phyloP scores from a whole-genome alignment of 2,113 vertebrate genomes.

The Perca flavescens region DNA sequence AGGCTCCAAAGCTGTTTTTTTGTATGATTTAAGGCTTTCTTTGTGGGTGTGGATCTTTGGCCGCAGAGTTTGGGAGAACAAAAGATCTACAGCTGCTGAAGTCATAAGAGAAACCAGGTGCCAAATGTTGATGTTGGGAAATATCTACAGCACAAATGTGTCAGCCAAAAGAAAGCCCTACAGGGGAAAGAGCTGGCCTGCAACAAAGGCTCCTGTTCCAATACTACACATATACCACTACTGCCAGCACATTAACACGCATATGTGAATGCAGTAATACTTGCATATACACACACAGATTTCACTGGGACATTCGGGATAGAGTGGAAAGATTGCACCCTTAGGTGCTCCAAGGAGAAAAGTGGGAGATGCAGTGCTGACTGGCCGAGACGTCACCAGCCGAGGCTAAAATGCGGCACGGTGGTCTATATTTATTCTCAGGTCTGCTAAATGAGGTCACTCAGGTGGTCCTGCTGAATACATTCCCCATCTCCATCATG shows the following conservation, averaged over 20 bases:
- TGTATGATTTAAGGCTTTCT: constrained; percentile 76
- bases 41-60: constrained; percentile 80
- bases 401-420: constrained; percentile 40
- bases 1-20: constrained; percentile 61
- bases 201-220: constrained; percentile 58
- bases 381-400: constrained; percentile 56
- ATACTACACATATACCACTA: constrained; percentile 28
- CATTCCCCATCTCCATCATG: constrained; percentile 82
- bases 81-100: constrained; percentile 84
- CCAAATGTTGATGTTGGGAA: constrained; percentile 84
- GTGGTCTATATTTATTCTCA: constrained; percentile 83
- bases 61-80: constrained; percentile 79
- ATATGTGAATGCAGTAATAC: constrained; percentile 19
- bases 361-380: constrained; percentile 55
- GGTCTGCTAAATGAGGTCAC: constrained; percentile 85
- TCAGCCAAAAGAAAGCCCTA: constrained; percentile 63
- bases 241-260: constrained; percentile 55
- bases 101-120: constrained; percentile 85
- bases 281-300: constrained; percentile 40
- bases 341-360: constrained; percentile 44
- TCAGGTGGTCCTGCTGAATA: constrained; percentile 82
- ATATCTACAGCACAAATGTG: constrained; percentile 75
- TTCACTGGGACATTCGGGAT: constrained; percentile 59
- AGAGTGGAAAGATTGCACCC: constrained; percentile 51
- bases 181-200: constrained; percentile 53